Evolutionary conservation across 2,113 vertebrate genomes (phyloP).

Genomic region (Notothenia coriiceps): DNA sequence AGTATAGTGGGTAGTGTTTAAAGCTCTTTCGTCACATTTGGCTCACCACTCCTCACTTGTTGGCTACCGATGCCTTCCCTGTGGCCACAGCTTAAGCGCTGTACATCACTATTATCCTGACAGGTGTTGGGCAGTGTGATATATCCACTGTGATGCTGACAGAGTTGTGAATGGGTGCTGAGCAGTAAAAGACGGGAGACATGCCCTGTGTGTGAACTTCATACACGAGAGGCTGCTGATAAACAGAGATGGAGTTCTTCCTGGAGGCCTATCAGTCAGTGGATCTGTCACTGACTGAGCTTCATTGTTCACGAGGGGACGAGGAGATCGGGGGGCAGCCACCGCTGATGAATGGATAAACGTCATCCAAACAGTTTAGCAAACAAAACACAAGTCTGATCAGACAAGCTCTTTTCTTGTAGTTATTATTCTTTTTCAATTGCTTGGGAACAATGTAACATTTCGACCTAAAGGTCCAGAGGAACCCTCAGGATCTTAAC

Average conservation of each 20-base stretch:
- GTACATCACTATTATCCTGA: slow-evolving; percentile 38
- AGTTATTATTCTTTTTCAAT: neutral
- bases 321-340: slow-evolving; percentile 18
- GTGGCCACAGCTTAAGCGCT: neutral
- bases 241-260: slow-evolving; percentile 55
- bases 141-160: slow-evolving; percentile 30
- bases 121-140: slow-evolving; percentile 28
- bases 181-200: slow-evolving; percentile 32
- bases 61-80: neutral
- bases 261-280: slow-evolving; percentile 53
- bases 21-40: neutral
- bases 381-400: neutral
- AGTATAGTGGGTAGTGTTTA: neutral
- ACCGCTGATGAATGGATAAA: slow-evolving; percentile 39
- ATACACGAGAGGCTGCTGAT: slow-evolving; percentile 43
- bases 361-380: slow-evolving; percentile 22
- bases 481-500: neutral
- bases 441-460: neutral
- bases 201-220: slow-evolving; percentile 44
- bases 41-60: neutral
- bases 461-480: neutral
- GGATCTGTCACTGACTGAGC: slow-evolving; percentile 26
- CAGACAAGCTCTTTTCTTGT: slow-evolving; percentile 16
- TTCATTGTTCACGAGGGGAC: slow-evolving; percentile 38
- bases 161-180: slow-evolving; percentile 38